Percentiles rank a stretch among this genome's conserved stretches.
Evolutionary conservation across 2,888 invertebrate genomes (phyloP).

Genomic region (Autographa gamma): DNA sequence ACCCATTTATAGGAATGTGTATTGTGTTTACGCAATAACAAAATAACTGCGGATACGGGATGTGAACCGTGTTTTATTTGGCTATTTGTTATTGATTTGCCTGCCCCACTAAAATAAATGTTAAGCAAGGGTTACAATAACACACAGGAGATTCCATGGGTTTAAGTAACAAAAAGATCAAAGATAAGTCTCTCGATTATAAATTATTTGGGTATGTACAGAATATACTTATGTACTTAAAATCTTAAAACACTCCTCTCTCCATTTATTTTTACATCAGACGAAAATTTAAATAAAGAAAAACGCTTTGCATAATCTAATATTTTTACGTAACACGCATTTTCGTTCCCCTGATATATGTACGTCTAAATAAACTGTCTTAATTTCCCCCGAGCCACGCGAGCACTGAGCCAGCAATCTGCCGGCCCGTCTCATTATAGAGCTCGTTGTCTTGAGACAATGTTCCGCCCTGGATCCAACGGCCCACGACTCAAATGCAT

Average conservation of each 20-base stretch:
- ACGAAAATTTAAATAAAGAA: slow-evolving; percentile 43
- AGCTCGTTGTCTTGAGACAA: slow-evolving; percentile 70
- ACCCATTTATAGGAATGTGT: background rate
- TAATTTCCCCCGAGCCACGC: slow-evolving; percentile 78
- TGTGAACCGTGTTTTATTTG: slow-evolving; percentile 1
- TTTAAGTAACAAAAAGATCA: no score
- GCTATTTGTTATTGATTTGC: background rate
- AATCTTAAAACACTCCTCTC: slow-evolving; percentile 17
- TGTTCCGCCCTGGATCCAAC: slow-evolving; percentile 56
- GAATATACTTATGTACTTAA: background rate
- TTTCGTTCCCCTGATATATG: slow-evolving; percentile 64
- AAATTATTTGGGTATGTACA: no score
- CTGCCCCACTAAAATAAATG: background rate
- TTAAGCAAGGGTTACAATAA: no score
- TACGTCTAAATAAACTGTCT: slow-evolving; percentile 75
- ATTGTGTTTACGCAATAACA: background rate
- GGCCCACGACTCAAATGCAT: slow-evolving; percentile 55
- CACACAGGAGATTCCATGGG: no score
- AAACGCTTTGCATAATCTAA: slow-evolving; percentile 54
- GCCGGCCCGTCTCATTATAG: slow-evolving; percentile 73
- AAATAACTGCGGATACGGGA: slow-evolving; percentile 2
- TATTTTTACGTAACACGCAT: slow-evolving; percentile 55
- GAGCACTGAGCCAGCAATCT: slow-evolving; percentile 70
- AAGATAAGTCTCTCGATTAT: no score
- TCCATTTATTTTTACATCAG: slow-evolving; percentile 25